Evolutionary conservation across 1,140 invertebrate genomes (phyloP).

Genomic region (Trinorchestia longiramus): DNA sequence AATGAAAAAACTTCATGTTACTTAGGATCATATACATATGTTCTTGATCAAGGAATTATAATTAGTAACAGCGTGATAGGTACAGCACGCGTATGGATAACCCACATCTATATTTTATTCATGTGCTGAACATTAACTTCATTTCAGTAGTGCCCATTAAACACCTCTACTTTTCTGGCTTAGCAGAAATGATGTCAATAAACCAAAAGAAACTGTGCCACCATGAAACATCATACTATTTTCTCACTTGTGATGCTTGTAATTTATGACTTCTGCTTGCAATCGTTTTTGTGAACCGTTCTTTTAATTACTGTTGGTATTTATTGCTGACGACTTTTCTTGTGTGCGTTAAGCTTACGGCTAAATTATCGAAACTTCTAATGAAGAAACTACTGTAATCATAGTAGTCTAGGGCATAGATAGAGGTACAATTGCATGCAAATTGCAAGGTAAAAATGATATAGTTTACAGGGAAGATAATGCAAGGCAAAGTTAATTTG

Average conservation of each 20-base stretch:
- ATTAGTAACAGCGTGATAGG: too few species aligned
- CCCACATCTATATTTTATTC: too few species aligned
- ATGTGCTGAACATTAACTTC: too few species aligned
- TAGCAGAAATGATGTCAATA: neutral
- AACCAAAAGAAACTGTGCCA: neutral
- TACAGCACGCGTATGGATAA: too few species aligned
- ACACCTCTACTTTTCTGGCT: too few species aligned
- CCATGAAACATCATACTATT: neutral
- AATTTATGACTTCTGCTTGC: neutral
- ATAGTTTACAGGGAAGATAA: neutral
- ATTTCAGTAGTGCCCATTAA: too few species aligned
- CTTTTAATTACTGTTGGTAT: neutral
- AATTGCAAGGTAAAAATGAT: neutral
- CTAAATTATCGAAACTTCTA: neutral
- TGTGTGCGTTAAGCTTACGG: neutral
- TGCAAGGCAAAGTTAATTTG: neutral
- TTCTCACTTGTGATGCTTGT: neutral
- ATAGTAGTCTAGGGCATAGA: neutral
- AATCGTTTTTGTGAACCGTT: neutral
- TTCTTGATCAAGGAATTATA: too few species aligned
- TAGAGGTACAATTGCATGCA: neutral
- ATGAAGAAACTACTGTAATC: neutral
- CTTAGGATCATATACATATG: too few species aligned
- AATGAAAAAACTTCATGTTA: too few species aligned
- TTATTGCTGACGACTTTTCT: neutral